Evolutionary conservation across 1,140 invertebrate species (phyloP).

Genomic region (Lanistes nyassanus): DNA sequence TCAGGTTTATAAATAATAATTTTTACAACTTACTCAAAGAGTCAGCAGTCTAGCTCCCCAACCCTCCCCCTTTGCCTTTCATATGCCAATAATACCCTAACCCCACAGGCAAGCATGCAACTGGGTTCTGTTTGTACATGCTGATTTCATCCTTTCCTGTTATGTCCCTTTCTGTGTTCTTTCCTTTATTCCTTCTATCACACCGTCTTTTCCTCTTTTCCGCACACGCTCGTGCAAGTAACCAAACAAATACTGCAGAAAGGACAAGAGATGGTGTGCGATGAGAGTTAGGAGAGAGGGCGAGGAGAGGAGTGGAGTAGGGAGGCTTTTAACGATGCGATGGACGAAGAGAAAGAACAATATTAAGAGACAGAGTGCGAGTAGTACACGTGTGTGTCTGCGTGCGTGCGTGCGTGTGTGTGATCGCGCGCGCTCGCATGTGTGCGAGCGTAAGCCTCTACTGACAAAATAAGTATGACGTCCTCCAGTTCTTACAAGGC

Average conservation of each 20-base stretch:
- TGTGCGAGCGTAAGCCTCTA: slow-evolving; percentile 18
- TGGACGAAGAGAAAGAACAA: not conserved
- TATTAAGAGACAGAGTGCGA: not conserved
- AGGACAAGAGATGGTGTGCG: not conserved
- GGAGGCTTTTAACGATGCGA: not conserved
- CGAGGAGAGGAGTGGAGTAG: not conserved
- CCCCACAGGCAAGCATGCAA: too few relatives aligned
- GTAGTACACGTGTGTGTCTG: slow-evolving; percentile 6
- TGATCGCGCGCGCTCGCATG: not conserved
- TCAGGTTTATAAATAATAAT: too few relatives aligned
- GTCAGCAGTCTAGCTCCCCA: too few relatives aligned
- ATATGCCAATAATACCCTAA: too few relatives aligned
- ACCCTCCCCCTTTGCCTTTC: too few relatives aligned
- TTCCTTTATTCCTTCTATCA: too few relatives aligned
- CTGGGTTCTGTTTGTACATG: too few relatives aligned
- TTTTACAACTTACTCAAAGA: too few relatives aligned
- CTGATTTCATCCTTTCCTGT: too few relatives aligned
- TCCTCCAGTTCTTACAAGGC: too few relatives aligned
- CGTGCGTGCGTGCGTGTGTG: slow-evolving; percentile 14
- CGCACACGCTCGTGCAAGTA: not conserved
- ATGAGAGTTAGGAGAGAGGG: not conserved
- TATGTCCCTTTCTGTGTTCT: too few relatives aligned
- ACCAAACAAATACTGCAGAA: not conserved
- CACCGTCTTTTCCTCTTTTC: not conserved
- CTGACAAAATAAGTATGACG: too few relatives aligned